A percentile compares a stretch with the other conserved stretches of the same genome.
phyloP scores from a whole-genome alignment of 2,888 invertebrate species.

The Drosophila colorata region DNA sequence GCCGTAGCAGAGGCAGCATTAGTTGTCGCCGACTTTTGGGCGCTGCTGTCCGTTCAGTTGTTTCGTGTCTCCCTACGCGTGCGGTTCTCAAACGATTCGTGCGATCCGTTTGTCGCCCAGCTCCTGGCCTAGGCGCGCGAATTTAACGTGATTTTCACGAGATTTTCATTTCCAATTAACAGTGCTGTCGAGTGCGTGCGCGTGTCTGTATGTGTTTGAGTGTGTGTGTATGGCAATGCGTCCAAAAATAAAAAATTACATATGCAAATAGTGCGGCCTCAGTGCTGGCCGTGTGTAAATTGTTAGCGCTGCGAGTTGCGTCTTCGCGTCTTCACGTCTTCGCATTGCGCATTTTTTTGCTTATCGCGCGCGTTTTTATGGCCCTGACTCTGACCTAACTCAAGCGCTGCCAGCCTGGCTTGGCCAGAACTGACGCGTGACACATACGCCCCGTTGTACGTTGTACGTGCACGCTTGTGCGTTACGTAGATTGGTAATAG shows the following conservation, averaged over 20 bases:
- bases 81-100: slow-evolving; percentile 61
- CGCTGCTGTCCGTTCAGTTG: slow-evolving; percentile 69
- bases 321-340: no score
- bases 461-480: not conserved
- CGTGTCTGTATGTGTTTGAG: slow-evolving; percentile 1
- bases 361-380: slow-evolving; percentile 37
- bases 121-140: slow-evolving; percentile 5
- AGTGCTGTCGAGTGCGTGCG: slow-evolving; percentile 20
- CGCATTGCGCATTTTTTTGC: slow-evolving; percentile 9
- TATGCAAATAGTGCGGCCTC: slow-evolving; percentile 51
- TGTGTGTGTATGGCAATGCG: slow-evolving; percentile 1
- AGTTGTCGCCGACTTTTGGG: slow-evolving; percentile 57
- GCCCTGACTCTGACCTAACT: slow-evolving; percentile 49
- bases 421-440: slow-evolving; percentile 19
- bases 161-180: slow-evolving; percentile 55
- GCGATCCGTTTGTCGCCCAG: slow-evolving; percentile 15
- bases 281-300: slow-evolving; percentile 26
- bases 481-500: slow-evolving; percentile 6
- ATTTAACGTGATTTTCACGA: slow-evolving; percentile 43
- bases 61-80: slow-evolving; percentile 80
- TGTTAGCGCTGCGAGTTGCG: slow-evolving; percentile 28
- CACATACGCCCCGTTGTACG: slow-evolving; percentile 21
- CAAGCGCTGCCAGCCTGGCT: slow-evolving; percentile 25
- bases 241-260: slow-evolving; percentile 48
- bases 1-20: slow-evolving; percentile 21